Conservation (phyloP, 2,888 invertebrate species). For the Monochamus alternatus region DNA sequence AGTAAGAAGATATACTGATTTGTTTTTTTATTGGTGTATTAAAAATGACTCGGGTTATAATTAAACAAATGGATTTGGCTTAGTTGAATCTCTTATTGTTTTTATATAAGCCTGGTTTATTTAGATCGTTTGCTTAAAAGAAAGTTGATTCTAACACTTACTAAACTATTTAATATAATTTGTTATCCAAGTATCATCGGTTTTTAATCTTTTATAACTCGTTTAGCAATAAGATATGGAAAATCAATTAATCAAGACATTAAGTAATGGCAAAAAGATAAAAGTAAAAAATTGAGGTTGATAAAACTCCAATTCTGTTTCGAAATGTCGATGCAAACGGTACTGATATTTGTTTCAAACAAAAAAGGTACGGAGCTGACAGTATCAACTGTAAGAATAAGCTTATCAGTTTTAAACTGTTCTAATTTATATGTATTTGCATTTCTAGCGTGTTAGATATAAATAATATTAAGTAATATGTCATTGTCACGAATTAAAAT, state of each 20-base stretch:
- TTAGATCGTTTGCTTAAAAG: neutral
- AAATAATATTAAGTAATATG: no score
- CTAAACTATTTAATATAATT: neutral
- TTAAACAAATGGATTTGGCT: neutral
- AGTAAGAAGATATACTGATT: neutral
- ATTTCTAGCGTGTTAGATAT: no score
- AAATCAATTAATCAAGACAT: neutral
- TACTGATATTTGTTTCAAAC: no score
- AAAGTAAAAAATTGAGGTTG: no score
- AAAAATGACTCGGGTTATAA: neutral
- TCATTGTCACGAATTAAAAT: no score
- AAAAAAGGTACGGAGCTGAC: no score
- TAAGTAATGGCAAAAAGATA: slow-evolving; percentile 4
- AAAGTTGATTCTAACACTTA: neutral
- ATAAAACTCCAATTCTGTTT: no score
- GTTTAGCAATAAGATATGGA: slow-evolving; percentile 7
- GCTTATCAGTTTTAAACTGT: no score
- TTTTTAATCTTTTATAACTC: slow-evolving; percentile 4
- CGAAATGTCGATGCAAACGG: no score
- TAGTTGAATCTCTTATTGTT: neutral
- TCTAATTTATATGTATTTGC: no score
- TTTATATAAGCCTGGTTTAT: neutral
- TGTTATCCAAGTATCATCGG: neutral
- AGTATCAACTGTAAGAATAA: no score
- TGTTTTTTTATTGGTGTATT: neutral